A percentile compares a stretch with the other conserved stretches of the same genome.
Evolutionary conservation across 2,888 invertebrate genomes (phyloP).

Genomic region (Volucella inflata): DNA sequence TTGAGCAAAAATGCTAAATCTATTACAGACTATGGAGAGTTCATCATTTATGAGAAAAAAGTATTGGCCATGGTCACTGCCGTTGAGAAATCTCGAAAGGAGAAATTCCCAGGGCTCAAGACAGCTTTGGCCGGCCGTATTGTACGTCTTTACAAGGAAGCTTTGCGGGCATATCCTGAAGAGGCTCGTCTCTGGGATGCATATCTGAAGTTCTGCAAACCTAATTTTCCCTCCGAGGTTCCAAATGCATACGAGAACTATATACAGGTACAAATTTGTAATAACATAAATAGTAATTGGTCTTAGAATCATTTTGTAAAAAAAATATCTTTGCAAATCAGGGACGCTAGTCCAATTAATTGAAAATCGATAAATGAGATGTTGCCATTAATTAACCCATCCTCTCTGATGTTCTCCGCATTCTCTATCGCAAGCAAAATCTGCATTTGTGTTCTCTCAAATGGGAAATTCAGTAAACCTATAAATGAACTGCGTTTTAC

Average conservation of each 20-base stretch:
- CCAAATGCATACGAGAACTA: conserved; percentile 86
- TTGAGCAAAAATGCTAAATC: conserved; percentile 78
- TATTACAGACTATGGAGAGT: conserved; percentile 80
- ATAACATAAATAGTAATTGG: conserved; percentile 11
- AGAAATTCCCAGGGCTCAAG: conserved; percentile 87
- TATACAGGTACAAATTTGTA: conserved; percentile 84
- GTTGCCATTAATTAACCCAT: too few species aligned
- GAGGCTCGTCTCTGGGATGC: conserved; percentile 91
- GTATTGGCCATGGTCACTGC: conserved; percentile 79
- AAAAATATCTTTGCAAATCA: too few species aligned
- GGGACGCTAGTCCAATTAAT: too few species aligned
- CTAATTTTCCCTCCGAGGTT: conserved; percentile 85
- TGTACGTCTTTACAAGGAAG: conserved; percentile 89
- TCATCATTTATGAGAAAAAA: conserved; percentile 81
- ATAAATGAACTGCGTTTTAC: too few species aligned
- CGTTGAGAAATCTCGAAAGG: conserved; percentile 87
- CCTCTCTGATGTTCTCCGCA: too few species aligned
- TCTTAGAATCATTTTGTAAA: too few species aligned
- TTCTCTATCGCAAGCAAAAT: too few species aligned
- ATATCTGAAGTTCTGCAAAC: conserved; percentile 91
- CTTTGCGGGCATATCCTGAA: conserved; percentile 88
- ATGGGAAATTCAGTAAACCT: too few species aligned
- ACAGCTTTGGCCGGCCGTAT: conserved; percentile 88
- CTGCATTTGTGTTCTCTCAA: too few species aligned
- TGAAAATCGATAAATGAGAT: too few species aligned